Evolutionary conservation across 2,113 vertebrate genomes (phyloP).

Genomic region (Erpornis zantholeuca): DNA sequence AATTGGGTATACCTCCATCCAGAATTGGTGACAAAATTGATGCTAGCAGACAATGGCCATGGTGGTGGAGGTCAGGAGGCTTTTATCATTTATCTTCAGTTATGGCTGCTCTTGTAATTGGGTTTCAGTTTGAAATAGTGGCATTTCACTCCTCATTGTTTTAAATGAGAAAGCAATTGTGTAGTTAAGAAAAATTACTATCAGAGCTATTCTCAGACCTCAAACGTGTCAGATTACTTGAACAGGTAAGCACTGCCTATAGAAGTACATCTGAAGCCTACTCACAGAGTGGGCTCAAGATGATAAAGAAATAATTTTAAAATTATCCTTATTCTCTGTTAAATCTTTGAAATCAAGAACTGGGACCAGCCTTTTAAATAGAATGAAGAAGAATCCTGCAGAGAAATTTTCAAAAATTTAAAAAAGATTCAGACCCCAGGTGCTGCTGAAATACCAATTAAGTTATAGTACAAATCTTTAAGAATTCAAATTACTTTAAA

Average conservation of each 20-base stretch:
- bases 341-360: neutral
- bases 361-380: neutral
- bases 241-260: neutral
- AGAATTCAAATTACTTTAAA: neutral
- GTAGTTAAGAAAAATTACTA: neutral
- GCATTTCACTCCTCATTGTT: neutral
- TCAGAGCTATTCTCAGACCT: neutral
- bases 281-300: neutral
- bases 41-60: neutral
- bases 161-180: neutral
- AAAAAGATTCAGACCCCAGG: neutral
- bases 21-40: neutral
- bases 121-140: neutral
- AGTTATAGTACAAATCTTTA: neutral
- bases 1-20: neutral
- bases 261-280: neutral
- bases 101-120: neutral
- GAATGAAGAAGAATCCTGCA: neutral
- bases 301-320: neutral
- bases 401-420: neutral
- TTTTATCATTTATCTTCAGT: neutral
- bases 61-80: fast-evolving
- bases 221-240: neutral
- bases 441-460: neutral
- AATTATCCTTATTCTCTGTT: neutral